These are phyloP conservation scores for Atherinosoma microstoma DNA, from an alignment of 2,797 vertebrate species.

Conservation along the genomic window DNA sequence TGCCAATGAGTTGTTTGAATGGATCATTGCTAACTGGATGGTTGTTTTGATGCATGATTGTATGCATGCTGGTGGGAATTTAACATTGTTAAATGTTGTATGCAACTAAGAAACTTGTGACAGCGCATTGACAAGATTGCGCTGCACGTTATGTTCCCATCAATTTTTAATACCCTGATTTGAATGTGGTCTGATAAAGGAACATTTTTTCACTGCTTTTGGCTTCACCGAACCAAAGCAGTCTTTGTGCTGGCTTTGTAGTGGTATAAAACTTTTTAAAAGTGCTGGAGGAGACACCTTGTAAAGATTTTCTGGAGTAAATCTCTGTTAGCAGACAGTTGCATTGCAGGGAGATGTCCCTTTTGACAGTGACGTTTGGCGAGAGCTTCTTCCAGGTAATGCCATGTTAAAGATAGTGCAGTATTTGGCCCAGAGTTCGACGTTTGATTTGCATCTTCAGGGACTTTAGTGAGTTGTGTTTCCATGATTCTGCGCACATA, in stretches of 20 bases:
- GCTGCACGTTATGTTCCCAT: conserved; percentile 36
- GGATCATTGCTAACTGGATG: conserved; percentile 22
- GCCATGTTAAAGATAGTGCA: conserved; percentile 51
- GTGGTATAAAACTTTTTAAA: conserved; percentile 53
- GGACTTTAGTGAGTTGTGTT: conserved; percentile 36
- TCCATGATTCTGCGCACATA: conserved; percentile 40
- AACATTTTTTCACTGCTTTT: conserved; percentile 46
- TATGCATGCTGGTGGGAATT: conserved; percentile 60
- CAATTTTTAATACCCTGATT: conserved; percentile 74
- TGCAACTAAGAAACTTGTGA: conserved; percentile 48
- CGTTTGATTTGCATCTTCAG: conserved; percentile 42
- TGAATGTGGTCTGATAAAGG: conserved; percentile 45
- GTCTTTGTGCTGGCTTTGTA: conserved; percentile 77
- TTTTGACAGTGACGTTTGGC: conserved; percentile 55
- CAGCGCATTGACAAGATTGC: conserved; percentile 26
- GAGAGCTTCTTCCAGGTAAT: conserved; percentile 61
- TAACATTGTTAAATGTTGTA: conserved; percentile 27
- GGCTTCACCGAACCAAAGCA: conserved; percentile 39
- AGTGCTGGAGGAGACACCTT: conserved; percentile 24
- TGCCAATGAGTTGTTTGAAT: conserved; percentile 6
- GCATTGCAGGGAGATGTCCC: conserved; percentile 61
- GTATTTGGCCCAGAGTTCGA: conserved; percentile 50
- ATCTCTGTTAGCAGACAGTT: conserved; percentile 39
- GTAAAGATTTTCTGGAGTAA: conserved; percentile 37
- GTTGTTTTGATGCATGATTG: conserved; percentile 31